Evolutionary conservation across 2,113 vertebrate species (phyloP).

Genomic region (Rutilus rutilus): DNA sequence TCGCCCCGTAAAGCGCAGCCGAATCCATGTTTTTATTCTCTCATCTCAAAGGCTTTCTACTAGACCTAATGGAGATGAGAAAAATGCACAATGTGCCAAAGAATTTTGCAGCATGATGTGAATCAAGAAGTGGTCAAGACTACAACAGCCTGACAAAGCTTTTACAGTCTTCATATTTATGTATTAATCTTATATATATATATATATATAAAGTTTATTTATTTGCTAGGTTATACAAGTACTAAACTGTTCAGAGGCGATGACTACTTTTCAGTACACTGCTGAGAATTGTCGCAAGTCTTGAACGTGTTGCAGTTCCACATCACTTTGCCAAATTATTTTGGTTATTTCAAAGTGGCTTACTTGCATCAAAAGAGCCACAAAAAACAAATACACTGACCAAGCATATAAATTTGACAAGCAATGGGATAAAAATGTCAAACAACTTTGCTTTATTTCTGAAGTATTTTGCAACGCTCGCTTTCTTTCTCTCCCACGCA

Average conservation of each 20-base stretch:
- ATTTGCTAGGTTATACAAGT: neutral
- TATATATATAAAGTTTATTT: neutral
- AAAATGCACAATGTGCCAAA: slow-evolving; percentile 20
- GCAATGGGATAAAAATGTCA: neutral
- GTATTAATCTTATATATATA: neutral
- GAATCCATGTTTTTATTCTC: slow-evolving; percentile 26
- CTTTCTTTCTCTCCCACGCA: neutral
- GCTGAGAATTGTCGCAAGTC: neutral
- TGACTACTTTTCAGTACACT: neutral
- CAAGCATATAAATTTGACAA: neutral
- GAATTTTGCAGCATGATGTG: slow-evolving; percentile 16
- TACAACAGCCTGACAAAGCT: slow-evolving; percentile 10
- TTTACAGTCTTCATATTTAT: slow-evolving; percentile 33
- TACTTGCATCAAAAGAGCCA: neutral
- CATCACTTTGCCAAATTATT: neutral
- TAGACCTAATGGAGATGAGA: slow-evolving; percentile 21
- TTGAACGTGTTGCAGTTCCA: neutral
- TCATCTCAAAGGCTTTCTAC: slow-evolving; percentile 15
- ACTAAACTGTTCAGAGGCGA: neutral
- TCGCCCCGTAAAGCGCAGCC: slow-evolving; percentile 32
- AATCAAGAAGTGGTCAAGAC: slow-evolving; percentile 14
- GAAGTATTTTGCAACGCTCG: neutral
- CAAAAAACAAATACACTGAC: neutral
- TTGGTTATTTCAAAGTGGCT: neutral
- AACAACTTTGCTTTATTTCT: neutral